Conservation (phyloP, 2,113 vertebrate species). For the Rousettus leschenaultii region DNA sequence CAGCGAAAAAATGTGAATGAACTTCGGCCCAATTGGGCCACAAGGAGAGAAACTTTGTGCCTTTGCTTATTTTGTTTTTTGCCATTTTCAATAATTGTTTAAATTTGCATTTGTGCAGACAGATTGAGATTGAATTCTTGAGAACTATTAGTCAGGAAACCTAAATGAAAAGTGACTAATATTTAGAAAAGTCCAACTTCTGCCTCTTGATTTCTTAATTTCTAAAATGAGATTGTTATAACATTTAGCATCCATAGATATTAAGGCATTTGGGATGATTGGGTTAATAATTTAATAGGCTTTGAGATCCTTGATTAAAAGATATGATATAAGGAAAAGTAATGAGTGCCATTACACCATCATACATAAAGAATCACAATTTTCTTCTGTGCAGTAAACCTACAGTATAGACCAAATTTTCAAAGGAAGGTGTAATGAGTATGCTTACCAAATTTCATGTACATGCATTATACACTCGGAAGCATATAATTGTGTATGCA, state of each 20-base stretch:
- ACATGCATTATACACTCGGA: constrained; percentile 41
- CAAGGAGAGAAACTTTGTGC: background rate
- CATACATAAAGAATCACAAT: background rate
- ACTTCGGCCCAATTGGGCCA: background rate
- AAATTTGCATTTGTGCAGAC: background rate
- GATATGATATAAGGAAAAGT: background rate
- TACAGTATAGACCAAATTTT: constrained; percentile 53
- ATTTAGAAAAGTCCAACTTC: constrained; percentile 11
- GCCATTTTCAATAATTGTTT: background rate
- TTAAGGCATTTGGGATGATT: background rate
- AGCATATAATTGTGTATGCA: constrained; percentile 27
- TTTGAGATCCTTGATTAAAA: constrained; percentile 46
- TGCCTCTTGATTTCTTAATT: constrained; percentile 31
- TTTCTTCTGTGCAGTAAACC: constrained; percentile 42
- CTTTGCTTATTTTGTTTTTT: background rate
- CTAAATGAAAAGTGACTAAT: background rate
- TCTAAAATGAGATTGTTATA: background rate
- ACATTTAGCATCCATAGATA: background rate
- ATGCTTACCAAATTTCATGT: constrained; percentile 63
- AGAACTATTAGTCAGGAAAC: background rate
- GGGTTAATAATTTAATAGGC: constrained; percentile 2
- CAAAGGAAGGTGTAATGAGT: constrained; percentile 54
- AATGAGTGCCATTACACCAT: background rate
- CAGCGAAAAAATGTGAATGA: background rate
- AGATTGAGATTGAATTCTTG: background rate